A percentile compares a stretch with the other conserved stretches of the same genome.
phyloP scores from a whole-genome alignment of 2,113 vertebrate genomes.

The Esox niger region DNA sequence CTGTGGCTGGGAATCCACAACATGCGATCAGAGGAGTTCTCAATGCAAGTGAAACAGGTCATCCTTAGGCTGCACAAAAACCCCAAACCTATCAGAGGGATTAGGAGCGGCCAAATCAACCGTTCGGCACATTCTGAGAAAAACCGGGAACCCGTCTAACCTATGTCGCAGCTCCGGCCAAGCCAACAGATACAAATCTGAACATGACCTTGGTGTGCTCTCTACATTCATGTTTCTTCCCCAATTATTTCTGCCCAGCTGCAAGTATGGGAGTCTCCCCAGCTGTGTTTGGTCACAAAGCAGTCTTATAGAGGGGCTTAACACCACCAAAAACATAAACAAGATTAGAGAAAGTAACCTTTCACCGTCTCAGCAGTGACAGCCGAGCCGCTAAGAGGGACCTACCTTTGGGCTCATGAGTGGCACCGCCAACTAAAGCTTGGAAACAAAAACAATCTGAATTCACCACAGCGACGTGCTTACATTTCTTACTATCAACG shows the following conservation, averaged over 20 bases:
- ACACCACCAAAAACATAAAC: slow-evolving; percentile 64
- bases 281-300: slow-evolving; percentile 67
- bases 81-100: too few relatives aligned
- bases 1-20: too few relatives aligned
- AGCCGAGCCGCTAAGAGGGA: slow-evolving; percentile 43
- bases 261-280: slow-evolving; percentile 61
- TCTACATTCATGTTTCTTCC: slow-evolving; percentile 56
- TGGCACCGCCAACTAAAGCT: background rate
- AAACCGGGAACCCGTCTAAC: slow-evolving; percentile 1
- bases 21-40: too few relatives aligned
- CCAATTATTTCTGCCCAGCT: slow-evolving; percentile 68
- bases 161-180: slow-evolving; percentile 5
- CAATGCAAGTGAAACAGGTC: too few relatives aligned
- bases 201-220: slow-evolving; percentile 67
- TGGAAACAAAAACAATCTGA: slow-evolving; percentile 15
- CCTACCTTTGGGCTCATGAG: slow-evolving; percentile 30
- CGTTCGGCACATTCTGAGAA: too few relatives aligned
- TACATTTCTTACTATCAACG: background rate
- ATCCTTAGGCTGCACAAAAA: too few relatives aligned
- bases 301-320: slow-evolving; percentile 54
- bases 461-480: background rate
- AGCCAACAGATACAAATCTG: slow-evolving; percentile 58
- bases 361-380: slow-evolving; percentile 40
- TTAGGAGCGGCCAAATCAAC: too few relatives aligned
- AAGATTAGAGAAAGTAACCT: slow-evolving; percentile 56